Conservation (phyloP, 2,888 invertebrate species). For the Cosmia pyralina region DNA sequence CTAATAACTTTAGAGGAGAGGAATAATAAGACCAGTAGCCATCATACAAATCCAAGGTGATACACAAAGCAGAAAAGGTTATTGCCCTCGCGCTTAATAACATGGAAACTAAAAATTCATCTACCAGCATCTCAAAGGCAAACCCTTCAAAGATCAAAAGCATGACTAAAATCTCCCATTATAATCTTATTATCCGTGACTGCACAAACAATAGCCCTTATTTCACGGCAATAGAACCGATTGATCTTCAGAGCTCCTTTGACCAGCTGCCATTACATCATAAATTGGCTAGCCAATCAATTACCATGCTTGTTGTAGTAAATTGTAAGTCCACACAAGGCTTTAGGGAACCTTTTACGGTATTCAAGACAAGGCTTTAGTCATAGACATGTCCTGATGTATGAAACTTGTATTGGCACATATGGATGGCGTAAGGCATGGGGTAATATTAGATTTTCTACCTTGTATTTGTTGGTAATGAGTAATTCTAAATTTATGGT, state of each 20-base stretch:
- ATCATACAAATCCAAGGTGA: neutral
- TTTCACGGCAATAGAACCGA: slow-evolving; percentile 60
- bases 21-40: neutral
- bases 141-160: slow-evolving; percentile 37
- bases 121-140: neutral
- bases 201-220: slow-evolving; percentile 61
- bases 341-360: slow-evolving; percentile 76
- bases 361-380: slow-evolving; percentile 64
- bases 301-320: slow-evolving; percentile 68
- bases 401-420: slow-evolving; percentile 51
- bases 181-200: slow-evolving; percentile 46
- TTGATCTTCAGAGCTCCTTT: slow-evolving; percentile 51
- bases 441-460: slow-evolving; percentile 33
- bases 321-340: slow-evolving; percentile 69
- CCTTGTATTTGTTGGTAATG: slow-evolving; percentile 24
- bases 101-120: slow-evolving; percentile 22
- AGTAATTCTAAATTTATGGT: slow-evolving; percentile 22
- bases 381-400: slow-evolving; percentile 49
- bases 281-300: slow-evolving; percentile 70
- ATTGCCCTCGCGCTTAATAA: neutral
- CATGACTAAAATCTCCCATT: slow-evolving; percentile 41
- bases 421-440: slow-evolving; percentile 45
- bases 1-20: neutral
- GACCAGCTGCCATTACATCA: slow-evolving; percentile 60
- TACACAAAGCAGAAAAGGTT: neutral